Evolutionary conservation across 2,888 invertebrate species (phyloP).

Genomic region (Hecatera dysodea): DNA sequence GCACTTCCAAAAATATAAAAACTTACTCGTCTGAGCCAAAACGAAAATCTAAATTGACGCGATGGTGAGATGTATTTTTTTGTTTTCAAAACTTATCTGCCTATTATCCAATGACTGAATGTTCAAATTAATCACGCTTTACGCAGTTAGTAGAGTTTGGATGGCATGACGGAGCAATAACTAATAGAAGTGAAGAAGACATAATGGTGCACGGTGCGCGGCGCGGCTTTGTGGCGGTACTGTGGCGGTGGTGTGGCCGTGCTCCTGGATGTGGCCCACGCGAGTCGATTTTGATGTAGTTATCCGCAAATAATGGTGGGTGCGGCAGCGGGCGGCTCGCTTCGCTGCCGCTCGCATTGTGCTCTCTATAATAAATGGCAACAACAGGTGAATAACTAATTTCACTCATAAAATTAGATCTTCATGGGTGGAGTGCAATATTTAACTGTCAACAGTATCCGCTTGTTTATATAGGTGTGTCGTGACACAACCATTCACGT

Average conservation of each 20-base stretch:
- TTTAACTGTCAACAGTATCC: constrained; percentile 87
- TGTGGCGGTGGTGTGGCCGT: constrained; percentile 21
- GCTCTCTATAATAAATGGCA: constrained; percentile 88
- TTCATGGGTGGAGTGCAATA: constrained; percentile 89
- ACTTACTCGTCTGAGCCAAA: constrained; percentile 81
- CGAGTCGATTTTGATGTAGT: constrained; percentile 77
- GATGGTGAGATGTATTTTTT: constrained; percentile 78
- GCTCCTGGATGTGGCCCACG: constrained; percentile 45
- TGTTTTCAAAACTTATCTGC: constrained; percentile 78
- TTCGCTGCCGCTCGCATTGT: constrained; percentile 85
- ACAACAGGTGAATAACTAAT: constrained; percentile 91
- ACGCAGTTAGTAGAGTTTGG: constrained; percentile 75
- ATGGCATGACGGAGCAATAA: constrained; percentile 72
- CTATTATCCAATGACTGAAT: constrained; percentile 80
- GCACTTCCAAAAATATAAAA: constrained; percentile 83
- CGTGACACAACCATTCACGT: constrained; percentile 76
- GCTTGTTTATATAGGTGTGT: constrained; percentile 77
- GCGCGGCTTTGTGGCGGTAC: constrained; percentile 25
- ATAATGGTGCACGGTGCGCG: constrained; percentile 38
- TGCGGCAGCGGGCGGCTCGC: constrained; percentile 79
- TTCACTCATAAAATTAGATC: constrained; percentile 90
- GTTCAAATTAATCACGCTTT: constrained; percentile 82
- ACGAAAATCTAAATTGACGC: constrained; percentile 77
- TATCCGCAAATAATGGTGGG: constrained; percentile 85
- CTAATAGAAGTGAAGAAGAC: constrained; percentile 59